These are phyloP conservation scores for Caenorhabditis sp. DNA, from an alignment of 2,888 invertebrate species.

Conservation along the genomic window DNA sequence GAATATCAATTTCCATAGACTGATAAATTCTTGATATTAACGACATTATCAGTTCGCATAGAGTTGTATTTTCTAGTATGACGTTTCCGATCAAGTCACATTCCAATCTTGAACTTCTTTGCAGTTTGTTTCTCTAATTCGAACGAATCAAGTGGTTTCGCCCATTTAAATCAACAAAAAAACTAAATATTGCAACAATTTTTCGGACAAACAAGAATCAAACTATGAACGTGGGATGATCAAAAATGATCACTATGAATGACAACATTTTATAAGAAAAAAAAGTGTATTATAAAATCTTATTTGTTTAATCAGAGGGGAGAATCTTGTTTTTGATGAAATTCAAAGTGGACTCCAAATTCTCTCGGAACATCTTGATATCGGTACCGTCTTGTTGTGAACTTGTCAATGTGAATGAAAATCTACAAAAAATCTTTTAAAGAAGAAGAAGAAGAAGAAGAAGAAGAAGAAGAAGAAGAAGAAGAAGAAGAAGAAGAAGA, in stretches of 20 bases:
- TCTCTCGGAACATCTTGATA: conserved; percentile 34
- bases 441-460: too few relatives aligned
- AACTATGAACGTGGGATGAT: not conserved
- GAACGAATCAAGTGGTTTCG: not conserved
- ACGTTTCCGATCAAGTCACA: not conserved
- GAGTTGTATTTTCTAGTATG: too few relatives aligned
- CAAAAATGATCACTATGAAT: not conserved
- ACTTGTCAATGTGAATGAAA: conserved; percentile 41
- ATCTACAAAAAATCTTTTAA: conserved; percentile 26
- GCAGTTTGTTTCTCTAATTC: not conserved
- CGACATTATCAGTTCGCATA: too few relatives aligned
- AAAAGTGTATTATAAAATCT: too few relatives aligned
- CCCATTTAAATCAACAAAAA: not conserved
- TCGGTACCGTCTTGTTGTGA: conserved; percentile 24
- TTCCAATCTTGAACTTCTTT: not conserved
- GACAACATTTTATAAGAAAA: too few relatives aligned
- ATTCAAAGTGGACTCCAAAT: conserved; percentile 31
- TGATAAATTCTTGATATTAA: too few relatives aligned
- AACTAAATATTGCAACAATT: not conserved
- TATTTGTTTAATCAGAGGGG: too few relatives aligned
- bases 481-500: too few relatives aligned
- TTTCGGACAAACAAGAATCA: not conserved
- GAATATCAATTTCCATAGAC: too few relatives aligned
- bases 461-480: too few relatives aligned
- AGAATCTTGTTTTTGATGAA: conserved; percentile 32